Evolutionary conservation across 2,113 vertebrate species (phyloP).

Genomic region (Aphyosemion australe): DNA sequence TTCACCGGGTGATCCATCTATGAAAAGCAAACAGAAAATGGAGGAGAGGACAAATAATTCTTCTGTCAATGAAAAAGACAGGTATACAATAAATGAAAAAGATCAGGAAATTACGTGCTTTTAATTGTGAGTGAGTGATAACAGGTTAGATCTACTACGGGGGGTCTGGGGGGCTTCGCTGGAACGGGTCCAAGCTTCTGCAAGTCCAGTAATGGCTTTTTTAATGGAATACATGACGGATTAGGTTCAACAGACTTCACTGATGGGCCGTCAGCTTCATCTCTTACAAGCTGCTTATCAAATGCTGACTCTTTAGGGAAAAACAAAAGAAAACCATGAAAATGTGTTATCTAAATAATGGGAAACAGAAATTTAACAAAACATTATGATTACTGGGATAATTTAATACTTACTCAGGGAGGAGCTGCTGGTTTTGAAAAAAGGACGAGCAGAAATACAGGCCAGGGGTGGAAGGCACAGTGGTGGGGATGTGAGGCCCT

Average conservation of each 20-base stretch:
- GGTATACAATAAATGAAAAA: not conserved
- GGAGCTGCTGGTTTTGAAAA: slow-evolving; percentile 50
- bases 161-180: slow-evolving; percentile 83
- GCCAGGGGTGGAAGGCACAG: slow-evolving; percentile 53
- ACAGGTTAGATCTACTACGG: slow-evolving; percentile 72
- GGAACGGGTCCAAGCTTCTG: slow-evolving; percentile 77
- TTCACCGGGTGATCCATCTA: slow-evolving; percentile 37
- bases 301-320: slow-evolving; percentile 30
- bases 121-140: slow-evolving; percentile 17
- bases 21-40: slow-evolving; percentile 30
- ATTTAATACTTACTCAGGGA: slow-evolving; percentile 29
- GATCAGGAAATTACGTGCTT: not conserved
- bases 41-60: slow-evolving; percentile 15
- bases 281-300: slow-evolving; percentile 17
- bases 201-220: slow-evolving; percentile 78
- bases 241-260: slow-evolving; percentile 13
- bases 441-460: slow-evolving; percentile 69
- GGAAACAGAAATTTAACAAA: too few species aligned
- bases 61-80: slow-evolving; percentile 19
- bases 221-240: slow-evolving; percentile 39
- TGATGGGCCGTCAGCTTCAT: slow-evolving; percentile 6
- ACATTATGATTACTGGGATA: too few species aligned
- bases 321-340: not conserved
- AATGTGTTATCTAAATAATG: too few species aligned
- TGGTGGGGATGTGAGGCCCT: slow-evolving; percentile 13